These are phyloP conservation scores for Antedon bifida DNA, from an alignment of 35 echinoderm and acorn worm species.

Conservation along the genomic window DNA sequence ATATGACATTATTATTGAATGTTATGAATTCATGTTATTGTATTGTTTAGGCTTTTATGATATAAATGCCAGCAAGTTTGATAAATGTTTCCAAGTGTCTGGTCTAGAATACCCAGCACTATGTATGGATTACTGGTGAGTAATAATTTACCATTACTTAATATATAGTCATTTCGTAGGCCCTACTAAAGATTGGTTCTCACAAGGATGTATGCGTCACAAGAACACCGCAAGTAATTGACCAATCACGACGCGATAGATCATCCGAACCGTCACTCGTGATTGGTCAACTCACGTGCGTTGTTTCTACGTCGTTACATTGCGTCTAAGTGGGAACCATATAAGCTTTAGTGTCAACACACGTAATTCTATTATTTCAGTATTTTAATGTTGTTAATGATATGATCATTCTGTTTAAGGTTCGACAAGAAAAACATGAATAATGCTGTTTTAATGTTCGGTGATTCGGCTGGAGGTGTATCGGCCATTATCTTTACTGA, in stretches of 20 bases:
- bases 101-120: conserved; percentile 83
- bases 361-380: too few relatives aligned
- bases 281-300: too few relatives aligned
- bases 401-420: conserved; percentile 14
- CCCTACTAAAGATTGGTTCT: too few relatives aligned
- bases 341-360: too few relatives aligned
- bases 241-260: too few relatives aligned
- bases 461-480: conserved; percentile 76
- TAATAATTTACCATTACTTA: background rate
- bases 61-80: conserved; percentile 90
- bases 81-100: conserved; percentile 73
- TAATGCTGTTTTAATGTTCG: conserved; percentile 70
- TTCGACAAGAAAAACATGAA: conserved; percentile 96
- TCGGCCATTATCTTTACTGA: conserved; percentile 77
- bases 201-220: too few relatives aligned
- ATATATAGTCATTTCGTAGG: background rate
- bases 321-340: too few relatives aligned
- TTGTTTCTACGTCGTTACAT: too few relatives aligned
- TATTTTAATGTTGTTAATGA: too few relatives aligned
- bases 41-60: conserved; percentile 76
- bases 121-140: conserved; percentile 98
- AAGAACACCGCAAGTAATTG: too few relatives aligned
- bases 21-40: background rate
- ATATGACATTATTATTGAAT: too few relatives aligned
- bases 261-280: too few relatives aligned